Percentiles rank a stretch among this genome's conserved stretches.
These are phyloP conservation scores for Brachyopa scutellaris DNA, from an alignment of 2,888 invertebrate genomes.

Conservation along the genomic window DNA sequence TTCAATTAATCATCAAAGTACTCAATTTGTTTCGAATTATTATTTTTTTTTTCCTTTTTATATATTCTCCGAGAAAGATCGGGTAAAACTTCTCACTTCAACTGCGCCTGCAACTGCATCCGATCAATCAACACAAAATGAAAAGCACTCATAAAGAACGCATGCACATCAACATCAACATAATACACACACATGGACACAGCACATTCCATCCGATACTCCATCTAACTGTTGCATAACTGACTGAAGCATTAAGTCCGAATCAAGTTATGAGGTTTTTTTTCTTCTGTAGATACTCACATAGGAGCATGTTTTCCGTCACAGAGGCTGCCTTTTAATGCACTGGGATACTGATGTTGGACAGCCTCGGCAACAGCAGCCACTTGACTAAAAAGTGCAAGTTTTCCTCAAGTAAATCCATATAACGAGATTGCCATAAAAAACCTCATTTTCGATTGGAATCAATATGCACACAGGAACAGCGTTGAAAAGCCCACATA, in stretches of 20 bases:
- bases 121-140: constrained; percentile 38
- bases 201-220: no score
- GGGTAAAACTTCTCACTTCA: constrained; percentile 2
- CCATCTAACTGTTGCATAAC: constrained; percentile 30
- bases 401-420: constrained; percentile 39
- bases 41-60: neutral
- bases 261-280: constrained; percentile 25
- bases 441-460: constrained; percentile 4
- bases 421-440: constrained; percentile 27
- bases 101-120: constrained; percentile 39
- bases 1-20: constrained; percentile 2
- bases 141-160: constrained; percentile 19
- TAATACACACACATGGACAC: no score
- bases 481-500: neutral
- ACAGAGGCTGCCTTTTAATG: constrained; percentile 1
- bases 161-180: constrained; percentile 1
- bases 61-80: no score
- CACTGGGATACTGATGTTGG: neutral
- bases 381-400: constrained; percentile 36
- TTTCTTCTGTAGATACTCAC: neutral
- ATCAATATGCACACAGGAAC: neutral
- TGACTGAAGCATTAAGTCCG: constrained; percentile 20
- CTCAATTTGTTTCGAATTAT: neutral
- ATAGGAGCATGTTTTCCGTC: constrained; percentile 1
- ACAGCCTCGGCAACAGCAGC: neutral